Conservation (phyloP, 2,797 vertebrate species). For the Pseudomugil tenellus region DNA sequence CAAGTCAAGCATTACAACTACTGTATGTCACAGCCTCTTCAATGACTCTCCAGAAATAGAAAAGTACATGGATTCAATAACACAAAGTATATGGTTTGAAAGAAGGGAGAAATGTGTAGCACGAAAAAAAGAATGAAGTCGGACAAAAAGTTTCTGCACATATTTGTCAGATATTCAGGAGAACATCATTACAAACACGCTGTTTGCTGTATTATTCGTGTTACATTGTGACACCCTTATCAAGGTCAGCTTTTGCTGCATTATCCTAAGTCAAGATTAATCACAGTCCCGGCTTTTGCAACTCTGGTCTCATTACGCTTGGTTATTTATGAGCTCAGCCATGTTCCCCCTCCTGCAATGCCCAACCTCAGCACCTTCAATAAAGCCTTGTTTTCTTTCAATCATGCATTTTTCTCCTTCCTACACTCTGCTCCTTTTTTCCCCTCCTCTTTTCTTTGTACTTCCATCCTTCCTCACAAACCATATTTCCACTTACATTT, state of each 20-base stretch:
- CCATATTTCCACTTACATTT: slow-evolving; percentile 26
- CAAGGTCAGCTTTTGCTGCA: slow-evolving; percentile 71
- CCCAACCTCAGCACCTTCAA: slow-evolving; percentile 68
- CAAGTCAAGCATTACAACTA: no score
- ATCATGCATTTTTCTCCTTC: slow-evolving; percentile 35
- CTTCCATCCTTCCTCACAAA: slow-evolving; percentile 8
- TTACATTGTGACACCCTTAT: slow-evolving; percentile 32
- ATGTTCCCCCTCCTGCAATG: slow-evolving; percentile 41
- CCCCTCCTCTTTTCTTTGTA: not conserved
- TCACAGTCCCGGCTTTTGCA: slow-evolving; percentile 32
- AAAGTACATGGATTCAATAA: not conserved
- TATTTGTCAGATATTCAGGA: slow-evolving; percentile 24
- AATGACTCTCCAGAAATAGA: no score
- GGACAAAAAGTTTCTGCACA: not conserved
- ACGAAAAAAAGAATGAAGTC: not conserved
- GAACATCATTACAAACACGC: slow-evolving; percentile 19
- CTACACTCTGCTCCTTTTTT: not conserved
- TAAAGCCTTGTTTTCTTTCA: slow-evolving; percentile 57
- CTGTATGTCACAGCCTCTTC: no score
- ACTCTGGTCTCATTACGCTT: slow-evolving; percentile 67
- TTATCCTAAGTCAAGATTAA: slow-evolving; percentile 68
- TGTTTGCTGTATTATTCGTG: slow-evolving; percentile 24
- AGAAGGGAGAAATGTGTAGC: not conserved
- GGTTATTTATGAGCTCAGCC: slow-evolving; percentile 79
- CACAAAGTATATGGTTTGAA: not conserved